Evolutionary conservation across 2,113 vertebrate species (phyloP).

Genomic region (Leiothrix lutea): DNA sequence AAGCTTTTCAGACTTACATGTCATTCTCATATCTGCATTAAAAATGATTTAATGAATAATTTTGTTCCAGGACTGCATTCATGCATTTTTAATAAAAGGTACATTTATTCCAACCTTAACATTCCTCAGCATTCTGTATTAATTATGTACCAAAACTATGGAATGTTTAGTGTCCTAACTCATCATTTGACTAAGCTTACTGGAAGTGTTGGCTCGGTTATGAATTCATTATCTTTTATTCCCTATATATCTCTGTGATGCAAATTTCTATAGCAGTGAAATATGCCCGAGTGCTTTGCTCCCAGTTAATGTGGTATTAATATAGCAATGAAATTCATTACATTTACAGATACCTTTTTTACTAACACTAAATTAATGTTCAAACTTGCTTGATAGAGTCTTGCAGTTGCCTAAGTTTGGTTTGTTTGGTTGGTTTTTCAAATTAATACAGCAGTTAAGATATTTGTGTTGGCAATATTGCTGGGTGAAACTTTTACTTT

Average conservation of each 20-base stretch:
- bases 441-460: neutral
- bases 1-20: neutral
- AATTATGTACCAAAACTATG: slow-evolving; percentile 1
- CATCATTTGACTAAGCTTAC: slow-evolving; percentile 29
- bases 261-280: slow-evolving; percentile 36
- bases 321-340: slow-evolving; percentile 8
- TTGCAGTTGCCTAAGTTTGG: neutral
- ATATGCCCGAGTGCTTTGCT: neutral
- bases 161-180: slow-evolving; percentile 16
- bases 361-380: neutral
- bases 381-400: neutral
- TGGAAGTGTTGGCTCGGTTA: slow-evolving; percentile 9
- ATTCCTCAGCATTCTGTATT: neutral
- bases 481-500: neutral
- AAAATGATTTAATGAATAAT: slow-evolving; percentile 37
- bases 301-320: slow-evolving; percentile 2
- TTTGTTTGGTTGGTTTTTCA: neutral
- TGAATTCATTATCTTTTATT: slow-evolving; percentile 38
- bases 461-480: neutral
- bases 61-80: slow-evolving; percentile 21
- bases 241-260: neutral
- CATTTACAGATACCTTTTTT: neutral
- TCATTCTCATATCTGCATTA: neutral
- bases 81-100: slow-evolving; percentile 45
- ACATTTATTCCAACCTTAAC: neutral